Evolutionary conservation across 2,797 vertebrate genomes (phyloP).

Genomic region (Buphagus erythrorhynchus): DNA sequence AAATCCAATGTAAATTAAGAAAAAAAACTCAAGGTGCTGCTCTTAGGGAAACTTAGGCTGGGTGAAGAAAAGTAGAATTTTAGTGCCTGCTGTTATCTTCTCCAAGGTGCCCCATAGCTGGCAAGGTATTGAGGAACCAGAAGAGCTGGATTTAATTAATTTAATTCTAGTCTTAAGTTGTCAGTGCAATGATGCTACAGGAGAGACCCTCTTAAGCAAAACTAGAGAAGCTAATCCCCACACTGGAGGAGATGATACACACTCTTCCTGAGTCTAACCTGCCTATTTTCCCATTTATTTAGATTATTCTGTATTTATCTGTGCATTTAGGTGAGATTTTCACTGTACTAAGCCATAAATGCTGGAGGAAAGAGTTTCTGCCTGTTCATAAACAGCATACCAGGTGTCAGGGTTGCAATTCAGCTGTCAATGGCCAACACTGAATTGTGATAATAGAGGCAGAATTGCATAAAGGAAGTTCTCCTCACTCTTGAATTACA

Average conservation of each 20-base stretch:
- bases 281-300: neutral
- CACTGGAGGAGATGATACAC: rapidly evolving
- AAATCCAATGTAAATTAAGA: neutral
- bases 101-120: neutral
- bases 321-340: neutral
- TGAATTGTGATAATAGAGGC: neutral
- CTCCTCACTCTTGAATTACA: constrained; percentile 22
- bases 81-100: neutral
- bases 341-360: neutral
- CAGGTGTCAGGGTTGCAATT: neutral
- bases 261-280: neutral
- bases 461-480: neutral
- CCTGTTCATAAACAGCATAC: neutral
- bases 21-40: neutral
- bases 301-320: neutral
- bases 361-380: neutral
- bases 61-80: neutral
- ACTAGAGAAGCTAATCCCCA: neutral
- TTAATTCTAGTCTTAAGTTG: neutral
- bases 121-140: neutral
- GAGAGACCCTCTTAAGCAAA: neutral
- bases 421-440: neutral
- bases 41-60: neutral
- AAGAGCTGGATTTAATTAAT: neutral
- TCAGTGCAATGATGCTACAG: neutral